Base-by-base conservation (phyloP, 1,140 invertebrate genomes). In the Ips typographus region DNA sequence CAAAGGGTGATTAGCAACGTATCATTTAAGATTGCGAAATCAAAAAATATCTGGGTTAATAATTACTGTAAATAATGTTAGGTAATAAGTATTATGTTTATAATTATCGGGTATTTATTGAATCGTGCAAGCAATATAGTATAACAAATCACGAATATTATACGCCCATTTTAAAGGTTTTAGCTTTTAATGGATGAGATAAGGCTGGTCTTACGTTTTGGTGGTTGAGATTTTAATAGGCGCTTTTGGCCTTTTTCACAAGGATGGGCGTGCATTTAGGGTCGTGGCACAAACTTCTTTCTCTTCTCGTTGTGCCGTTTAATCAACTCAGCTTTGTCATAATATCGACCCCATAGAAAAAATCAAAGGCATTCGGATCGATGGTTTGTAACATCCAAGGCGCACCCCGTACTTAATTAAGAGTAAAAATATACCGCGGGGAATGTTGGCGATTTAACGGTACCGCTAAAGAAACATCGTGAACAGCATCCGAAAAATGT, bases 11-110 rank as follows among this genome's bases (percentile, higher is more conserved):
- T 22, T 22, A 22, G 22, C 22, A 22, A 22, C 22, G 22, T 22
- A 22, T 22, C 61, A 52, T 63, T 63, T 63, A 40, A 5, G 42
- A 37, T 63, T 63, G 51, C 37, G 39, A 63, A 63, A 52, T 63
- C 44, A 40, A 40, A 49, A 22, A 22, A 22, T 22, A 66, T 58
- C 44, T 59, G 42, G 65, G 65, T 66, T 66, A 66, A 66, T 66
- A 66, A 66, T 66, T 66, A 59, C 65, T 22, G 59, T 66, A 66
- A 66, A 66, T 66, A 59, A 51, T 49, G 55, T 58, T 66, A 57
- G 40, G 56, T 49, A 66, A 66, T 44, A 8, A 63, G 44, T 63
- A 63, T 63, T 51, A 63, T 63, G 65, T 53, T 57, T 65, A 65
- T 65, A 56, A 65, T 63, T 63, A 52, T 22, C 47, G 61, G 61